Conservation (phyloP, 2,113 vertebrate species). For the Papio anubis region DNA sequence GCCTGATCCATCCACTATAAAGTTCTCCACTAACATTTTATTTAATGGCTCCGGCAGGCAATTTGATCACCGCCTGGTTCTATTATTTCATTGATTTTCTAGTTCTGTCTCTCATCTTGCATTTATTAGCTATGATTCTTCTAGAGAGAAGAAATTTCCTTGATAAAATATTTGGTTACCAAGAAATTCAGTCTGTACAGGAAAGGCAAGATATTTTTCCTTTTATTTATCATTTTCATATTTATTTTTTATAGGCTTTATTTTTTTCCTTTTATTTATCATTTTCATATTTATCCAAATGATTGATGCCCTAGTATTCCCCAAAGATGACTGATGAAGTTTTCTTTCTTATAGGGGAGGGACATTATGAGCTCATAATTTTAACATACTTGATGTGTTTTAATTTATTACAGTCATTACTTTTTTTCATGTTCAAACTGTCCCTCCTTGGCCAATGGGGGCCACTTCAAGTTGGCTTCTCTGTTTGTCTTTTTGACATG, state of each 20-base stretch:
- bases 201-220: not conserved
- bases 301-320: not conserved
- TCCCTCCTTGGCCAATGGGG: not conserved
- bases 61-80: not conserved
- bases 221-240: not conserved
- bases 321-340: not conserved
- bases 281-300: slow-evolving; percentile 42
- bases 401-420: not conserved
- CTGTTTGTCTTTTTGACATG: not conserved
- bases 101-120: not conserved
- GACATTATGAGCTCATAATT: not conserved
- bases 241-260: not conserved
- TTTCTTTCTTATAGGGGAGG: not conserved
- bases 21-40: not conserved
- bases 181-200: not conserved
- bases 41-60: not conserved
- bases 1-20: not conserved
- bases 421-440: not conserved
- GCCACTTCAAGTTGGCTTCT: not conserved
- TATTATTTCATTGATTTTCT: not conserved
- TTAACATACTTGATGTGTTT: not conserved
- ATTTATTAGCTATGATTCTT: slow-evolving; percentile 14
- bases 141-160: not conserved
- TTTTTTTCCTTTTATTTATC: not conserved
- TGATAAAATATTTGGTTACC: not conserved